phyloP scores from a whole-genome alignment of 92 coral and sea anemone species.

The Umimayanthus chanpuru region DNA sequence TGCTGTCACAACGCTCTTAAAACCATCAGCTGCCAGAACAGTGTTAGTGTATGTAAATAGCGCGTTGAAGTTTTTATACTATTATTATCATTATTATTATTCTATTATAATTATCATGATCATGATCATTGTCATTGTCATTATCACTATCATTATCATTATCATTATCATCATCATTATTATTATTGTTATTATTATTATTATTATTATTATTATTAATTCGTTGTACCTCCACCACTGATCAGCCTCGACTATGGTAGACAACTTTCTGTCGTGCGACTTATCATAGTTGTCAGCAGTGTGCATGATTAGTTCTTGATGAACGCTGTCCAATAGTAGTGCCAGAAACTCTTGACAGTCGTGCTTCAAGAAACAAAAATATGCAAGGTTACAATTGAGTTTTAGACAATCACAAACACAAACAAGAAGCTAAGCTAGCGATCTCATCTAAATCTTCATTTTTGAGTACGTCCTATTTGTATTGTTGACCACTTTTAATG shows the following conservation, averaged over 20 bases:
- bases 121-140: too few species aligned
- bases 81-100: too few species aligned
- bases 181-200: not conserved
- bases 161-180: too few species aligned
- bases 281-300: constrained; percentile 42
- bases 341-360: constrained; percentile 90
- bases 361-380: constrained; percentile 44
- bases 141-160: too few species aligned
- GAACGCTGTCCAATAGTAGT: constrained; percentile 77
- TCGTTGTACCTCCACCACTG: constrained; percentile 72
- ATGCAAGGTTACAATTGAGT: not conserved
- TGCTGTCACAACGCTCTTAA: too few species aligned
- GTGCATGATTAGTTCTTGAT: constrained; percentile 65
- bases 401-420: not conserved
- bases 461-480: too few species aligned
- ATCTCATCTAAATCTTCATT: too few species aligned
- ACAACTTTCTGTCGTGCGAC: constrained; percentile 9
- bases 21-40: too few species aligned
- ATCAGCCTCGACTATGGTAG: constrained; percentile 47
- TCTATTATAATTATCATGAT: too few species aligned
- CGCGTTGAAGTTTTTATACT: too few species aligned
- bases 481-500: too few species aligned
- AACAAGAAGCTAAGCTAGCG: not conserved
- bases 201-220: not conserved
- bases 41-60: too few species aligned